phyloP scores from a whole-genome alignment of 1,140 invertebrate genomes.

The Sitophilus oryzae region DNA sequence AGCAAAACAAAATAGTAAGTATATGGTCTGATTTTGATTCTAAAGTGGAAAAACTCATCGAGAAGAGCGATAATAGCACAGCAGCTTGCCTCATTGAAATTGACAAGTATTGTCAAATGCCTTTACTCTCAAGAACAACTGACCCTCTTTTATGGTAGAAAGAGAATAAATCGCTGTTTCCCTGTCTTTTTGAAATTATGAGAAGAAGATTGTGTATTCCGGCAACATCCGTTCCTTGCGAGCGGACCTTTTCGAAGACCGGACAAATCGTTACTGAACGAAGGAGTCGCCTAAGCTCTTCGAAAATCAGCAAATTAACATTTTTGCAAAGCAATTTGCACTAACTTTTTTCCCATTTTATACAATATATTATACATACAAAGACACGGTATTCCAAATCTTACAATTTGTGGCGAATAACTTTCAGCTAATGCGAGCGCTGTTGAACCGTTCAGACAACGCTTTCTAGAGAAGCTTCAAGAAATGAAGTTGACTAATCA shows the following conservation, averaged over 20 bases:
- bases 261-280: constrained; percentile 12
- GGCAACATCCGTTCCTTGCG: constrained; percentile 32
- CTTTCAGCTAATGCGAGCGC: too few relatives aligned
- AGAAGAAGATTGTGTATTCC: constrained; percentile 29
- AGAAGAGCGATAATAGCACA: constrained; percentile 1
- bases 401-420: too few relatives aligned
- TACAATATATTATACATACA: too few relatives aligned
- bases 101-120: constrained; percentile 17
- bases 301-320: too few relatives aligned
- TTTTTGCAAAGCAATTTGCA: too few relatives aligned
- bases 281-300: too few relatives aligned
- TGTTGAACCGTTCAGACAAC: too few relatives aligned
- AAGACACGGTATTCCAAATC: too few relatives aligned
- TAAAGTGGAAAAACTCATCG: not conserved
- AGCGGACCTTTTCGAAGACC: constrained; percentile 30
- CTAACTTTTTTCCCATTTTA: too few relatives aligned
- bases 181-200: constrained; percentile 27
- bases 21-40: not conserved
- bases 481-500: too few relatives aligned
- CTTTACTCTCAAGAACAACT: constrained; percentile 12
- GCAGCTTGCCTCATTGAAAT: constrained; percentile 20
- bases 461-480: too few relatives aligned
- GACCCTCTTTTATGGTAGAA: constrained; percentile 31
- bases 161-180: constrained; percentile 27
- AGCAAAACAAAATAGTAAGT: not conserved